Base-by-base conservation (phyloP, 2,888 invertebrate genomes). In the Boloria selene region DNA sequence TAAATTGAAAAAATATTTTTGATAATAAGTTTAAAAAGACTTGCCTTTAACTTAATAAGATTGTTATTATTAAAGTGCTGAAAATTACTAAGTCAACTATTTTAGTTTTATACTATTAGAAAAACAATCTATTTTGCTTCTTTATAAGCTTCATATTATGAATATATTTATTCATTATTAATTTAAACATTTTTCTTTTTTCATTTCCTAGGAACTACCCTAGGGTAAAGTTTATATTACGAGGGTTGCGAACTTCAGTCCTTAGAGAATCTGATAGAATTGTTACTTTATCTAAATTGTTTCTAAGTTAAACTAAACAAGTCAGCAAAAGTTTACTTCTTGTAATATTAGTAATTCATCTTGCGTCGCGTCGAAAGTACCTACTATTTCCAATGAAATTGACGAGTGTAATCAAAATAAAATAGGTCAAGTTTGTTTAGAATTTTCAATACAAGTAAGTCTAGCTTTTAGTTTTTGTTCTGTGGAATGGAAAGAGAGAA, bases 271-370 rank as follows among this genome's bases (percentile, higher is more conserved):
- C 13, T 58, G n/a, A 13, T 26, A 2, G 22, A 58, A 47, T 13
- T 26, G 47, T 18, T 42, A 42, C 58, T 26, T 58, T 31, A 47
- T 31, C 58, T 58, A 58, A 58, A 58, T 53, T 31, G 13, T 26
- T 58, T 47, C n/a, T 26, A 47, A 45, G 56, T 47, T 13, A 54
- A 54, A 16, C 56, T 58, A 47, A 26, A 58, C 7, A 31, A 3
- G 47, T n/a, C 58, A 47, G 22, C 47, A 31, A 55, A 44, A 49
- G 16, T 47, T 58, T 58, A 31, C 47, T 58, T 16, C 17, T 47
- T 45, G 18, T 55, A 44, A 17, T 17, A 47, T 58, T 58, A 49
- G 47, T 47, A 58, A n/a, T 58, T 58, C 58, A 58, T 58, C 47
- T 22, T 16, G 16, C 58, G 17, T 16, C 13, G 16, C 31, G 22